Evolutionary conservation across 2,888 invertebrate species (phyloP).

Genomic region (Arge pagana): DNA sequence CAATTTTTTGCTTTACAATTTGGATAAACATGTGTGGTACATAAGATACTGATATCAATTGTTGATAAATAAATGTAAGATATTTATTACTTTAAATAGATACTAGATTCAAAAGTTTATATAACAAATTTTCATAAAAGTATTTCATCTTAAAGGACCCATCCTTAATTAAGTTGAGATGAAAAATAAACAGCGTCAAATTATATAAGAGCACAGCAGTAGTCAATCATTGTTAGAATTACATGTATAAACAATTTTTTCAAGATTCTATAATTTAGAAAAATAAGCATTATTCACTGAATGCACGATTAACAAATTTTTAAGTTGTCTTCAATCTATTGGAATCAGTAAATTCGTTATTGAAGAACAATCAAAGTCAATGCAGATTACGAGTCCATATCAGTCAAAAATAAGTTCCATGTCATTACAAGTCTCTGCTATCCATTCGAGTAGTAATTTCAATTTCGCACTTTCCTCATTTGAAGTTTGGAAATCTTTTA

Average conservation of each 20-base stretch:
- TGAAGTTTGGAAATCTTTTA: slow-evolving; percentile 39
- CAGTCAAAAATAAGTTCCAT: slow-evolving; percentile 41
- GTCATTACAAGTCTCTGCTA: slow-evolving; percentile 46
- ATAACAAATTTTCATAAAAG: too few species aligned
- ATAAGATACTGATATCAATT: too few species aligned
- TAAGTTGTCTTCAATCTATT: neutral
- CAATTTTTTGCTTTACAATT: too few species aligned
- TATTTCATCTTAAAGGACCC: too few species aligned
- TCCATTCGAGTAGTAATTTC: slow-evolving; percentile 48
- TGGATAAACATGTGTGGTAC: too few species aligned
- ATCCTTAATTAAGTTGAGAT: too few species aligned
- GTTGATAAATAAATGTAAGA: neutral
- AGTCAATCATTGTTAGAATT: slow-evolving; percentile 6
- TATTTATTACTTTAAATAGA: neutral
- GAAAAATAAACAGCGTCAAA: too few species aligned
- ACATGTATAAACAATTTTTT: slow-evolving; percentile 5
- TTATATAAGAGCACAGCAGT: neutral
- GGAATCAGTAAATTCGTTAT: too few species aligned
- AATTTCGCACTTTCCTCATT: slow-evolving; percentile 46
- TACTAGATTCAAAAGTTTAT: too few species aligned
- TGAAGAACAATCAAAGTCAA: neutral
- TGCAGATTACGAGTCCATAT: neutral
- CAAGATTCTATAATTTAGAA: slow-evolving; percentile 8
- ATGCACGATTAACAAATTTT: slow-evolving; percentile 1
- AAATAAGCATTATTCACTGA: neutral